These are phyloP conservation scores for Delichon dasypus DNA, from an alignment of 2,797 vertebrate species.

Conservation along the genomic window DNA sequence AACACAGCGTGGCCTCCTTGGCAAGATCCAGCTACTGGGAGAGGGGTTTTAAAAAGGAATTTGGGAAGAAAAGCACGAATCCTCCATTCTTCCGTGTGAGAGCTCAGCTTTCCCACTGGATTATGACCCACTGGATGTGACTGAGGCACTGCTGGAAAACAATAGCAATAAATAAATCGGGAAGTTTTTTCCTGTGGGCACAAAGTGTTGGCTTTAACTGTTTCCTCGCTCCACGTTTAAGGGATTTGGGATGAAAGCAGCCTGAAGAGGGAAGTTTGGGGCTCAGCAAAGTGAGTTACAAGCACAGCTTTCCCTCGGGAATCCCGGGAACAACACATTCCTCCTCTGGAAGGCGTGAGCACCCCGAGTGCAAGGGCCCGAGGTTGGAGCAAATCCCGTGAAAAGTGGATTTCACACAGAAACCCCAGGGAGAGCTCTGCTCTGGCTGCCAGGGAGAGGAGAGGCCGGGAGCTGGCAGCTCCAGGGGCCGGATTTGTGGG, in stretches of 20 bases:
- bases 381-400: not conserved
- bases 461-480: not conserved
- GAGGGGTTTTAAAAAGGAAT: not conserved
- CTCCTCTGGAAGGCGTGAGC: not conserved
- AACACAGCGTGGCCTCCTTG: not conserved
- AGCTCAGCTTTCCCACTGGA: not conserved
- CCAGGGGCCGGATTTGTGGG: not conserved
- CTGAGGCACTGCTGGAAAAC: not conserved
- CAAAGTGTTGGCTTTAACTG: not conserved
- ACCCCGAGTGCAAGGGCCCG: not conserved
- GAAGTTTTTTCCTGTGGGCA: not conserved
- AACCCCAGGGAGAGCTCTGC: not conserved
- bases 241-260: not conserved
- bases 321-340: not conserved
- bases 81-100: not conserved
- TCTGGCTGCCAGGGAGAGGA: not conserved
- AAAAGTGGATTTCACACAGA: not conserved
- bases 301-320: not conserved
- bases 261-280: not conserved
- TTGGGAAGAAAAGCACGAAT: not conserved
- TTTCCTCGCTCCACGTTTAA: not conserved
- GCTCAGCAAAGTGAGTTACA: not conserved
- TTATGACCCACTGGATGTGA: not conserved
- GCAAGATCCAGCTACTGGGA: not conserved
- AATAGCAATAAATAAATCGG: not conserved